Conservation (phyloP, 2,113 vertebrate species). For the Acinonyx jubatus region DNA sequence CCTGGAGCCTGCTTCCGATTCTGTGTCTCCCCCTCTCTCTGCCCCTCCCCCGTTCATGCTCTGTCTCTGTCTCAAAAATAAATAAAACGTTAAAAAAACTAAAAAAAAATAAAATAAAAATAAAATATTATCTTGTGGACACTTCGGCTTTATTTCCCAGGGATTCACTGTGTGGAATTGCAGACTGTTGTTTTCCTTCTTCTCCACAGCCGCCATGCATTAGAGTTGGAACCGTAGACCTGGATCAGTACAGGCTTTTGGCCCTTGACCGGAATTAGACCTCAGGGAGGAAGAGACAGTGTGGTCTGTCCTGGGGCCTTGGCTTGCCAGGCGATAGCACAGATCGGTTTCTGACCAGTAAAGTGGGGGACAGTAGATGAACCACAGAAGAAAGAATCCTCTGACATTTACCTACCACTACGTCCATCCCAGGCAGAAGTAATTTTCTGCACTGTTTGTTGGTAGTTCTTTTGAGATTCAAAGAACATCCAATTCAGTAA, state of each 20-base stretch:
- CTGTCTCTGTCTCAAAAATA: no score
- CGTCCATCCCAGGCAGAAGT: not conserved
- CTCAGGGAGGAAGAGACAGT: not conserved
- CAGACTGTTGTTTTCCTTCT: not conserved
- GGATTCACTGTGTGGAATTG: not conserved
- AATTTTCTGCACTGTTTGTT: not conserved
- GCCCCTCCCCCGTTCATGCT: no score
- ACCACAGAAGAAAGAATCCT: not conserved
- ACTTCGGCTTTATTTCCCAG: conserved; percentile 45
- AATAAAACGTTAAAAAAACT: no score
- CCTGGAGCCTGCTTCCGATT: no score
- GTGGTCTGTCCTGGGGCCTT: not conserved
- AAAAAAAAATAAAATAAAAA: no score
- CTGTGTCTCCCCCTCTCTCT: no score
- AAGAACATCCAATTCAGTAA: not conserved
- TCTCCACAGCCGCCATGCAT: not conserved
- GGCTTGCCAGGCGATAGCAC: not conserved
- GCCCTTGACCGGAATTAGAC: not conserved
- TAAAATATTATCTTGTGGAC: conserved; percentile 61
- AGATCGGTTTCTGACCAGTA: not conserved
- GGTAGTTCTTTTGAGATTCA: not conserved
- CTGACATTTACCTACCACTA: not conserved
- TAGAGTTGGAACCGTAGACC: not conserved
- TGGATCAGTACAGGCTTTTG: not conserved
- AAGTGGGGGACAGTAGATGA: not conserved